Conservation (phyloP, 2,113 vertebrate species). For the Bettongia penicillata region DNA sequence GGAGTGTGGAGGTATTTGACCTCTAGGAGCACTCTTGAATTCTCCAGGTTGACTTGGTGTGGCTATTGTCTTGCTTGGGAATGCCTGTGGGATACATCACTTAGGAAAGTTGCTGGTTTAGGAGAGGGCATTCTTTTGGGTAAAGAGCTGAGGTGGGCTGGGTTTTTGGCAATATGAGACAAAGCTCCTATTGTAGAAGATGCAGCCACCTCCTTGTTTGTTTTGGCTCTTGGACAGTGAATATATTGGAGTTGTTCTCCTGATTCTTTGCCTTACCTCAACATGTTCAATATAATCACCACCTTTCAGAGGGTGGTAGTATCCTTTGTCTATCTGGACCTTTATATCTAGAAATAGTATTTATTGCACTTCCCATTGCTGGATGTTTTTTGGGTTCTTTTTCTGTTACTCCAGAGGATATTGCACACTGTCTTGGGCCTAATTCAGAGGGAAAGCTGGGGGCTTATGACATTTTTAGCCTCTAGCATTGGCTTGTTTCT, state of each 20-base stretch:
- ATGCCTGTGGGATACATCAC: slow-evolving; percentile 43
- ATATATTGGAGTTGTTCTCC: slow-evolving; percentile 29
- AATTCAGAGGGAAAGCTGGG: slow-evolving; percentile 32
- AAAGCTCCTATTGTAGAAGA: slow-evolving; percentile 5
- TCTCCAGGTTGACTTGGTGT: not conserved
- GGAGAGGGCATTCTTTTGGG: slow-evolving; percentile 25
- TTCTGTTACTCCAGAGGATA: slow-evolving; percentile 16
- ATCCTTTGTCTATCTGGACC: slow-evolving; percentile 72
- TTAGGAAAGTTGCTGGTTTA: slow-evolving; percentile 38
- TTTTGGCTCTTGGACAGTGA: slow-evolving; percentile 44
- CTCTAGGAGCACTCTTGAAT: not conserved
- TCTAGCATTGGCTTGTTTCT: slow-evolving; percentile 1
- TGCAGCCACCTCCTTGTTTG: not conserved
- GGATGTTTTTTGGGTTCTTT: slow-evolving; percentile 12
- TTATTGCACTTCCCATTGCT: slow-evolving; percentile 44
- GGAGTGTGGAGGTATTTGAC: not conserved
- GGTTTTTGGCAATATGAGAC: slow-evolving; percentile 50
- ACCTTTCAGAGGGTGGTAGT: not conserved
- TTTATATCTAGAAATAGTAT: slow-evolving; percentile 59
- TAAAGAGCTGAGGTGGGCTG: slow-evolving; percentile 30
- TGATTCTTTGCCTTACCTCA: slow-evolving; percentile 57
- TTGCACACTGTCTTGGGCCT: slow-evolving; percentile 48
- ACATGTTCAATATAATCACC: slow-evolving; percentile 5
- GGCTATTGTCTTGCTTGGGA: slow-evolving; percentile 33
- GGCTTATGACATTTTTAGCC: not conserved